Conservation (phyloP, 2,888 invertebrate species). For the Melanotus villosus region DNA sequence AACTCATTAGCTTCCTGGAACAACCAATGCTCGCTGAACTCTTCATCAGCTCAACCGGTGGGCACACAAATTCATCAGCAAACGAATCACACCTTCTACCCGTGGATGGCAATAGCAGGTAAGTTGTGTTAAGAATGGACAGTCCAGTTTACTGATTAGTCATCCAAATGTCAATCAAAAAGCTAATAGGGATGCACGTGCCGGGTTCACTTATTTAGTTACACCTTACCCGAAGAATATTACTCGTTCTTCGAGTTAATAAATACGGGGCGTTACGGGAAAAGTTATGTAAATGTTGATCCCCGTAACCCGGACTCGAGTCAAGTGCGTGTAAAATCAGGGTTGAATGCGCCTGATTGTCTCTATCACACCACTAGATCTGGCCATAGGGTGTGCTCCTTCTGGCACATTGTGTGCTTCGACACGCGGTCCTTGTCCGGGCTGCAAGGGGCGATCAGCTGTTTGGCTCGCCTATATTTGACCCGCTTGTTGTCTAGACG, state of each 20-base stretch:
- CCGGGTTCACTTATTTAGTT: constrained; percentile 29
- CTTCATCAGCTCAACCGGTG: constrained; percentile 82
- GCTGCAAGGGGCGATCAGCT: constrained; percentile 66
- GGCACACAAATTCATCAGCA: constrained; percentile 91
- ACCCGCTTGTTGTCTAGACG: constrained; percentile 62
- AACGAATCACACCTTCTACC: constrained; percentile 95
- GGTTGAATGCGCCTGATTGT: constrained; percentile 65
- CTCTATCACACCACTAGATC: constrained; percentile 61
- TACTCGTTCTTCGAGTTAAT: constrained; percentile 45
- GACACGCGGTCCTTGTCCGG: constrained; percentile 55
- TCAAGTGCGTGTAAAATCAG: constrained; percentile 76
- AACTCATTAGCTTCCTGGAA: constrained; percentile 84
- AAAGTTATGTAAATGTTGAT: constrained; percentile 64
- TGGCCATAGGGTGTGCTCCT: constrained; percentile 49
- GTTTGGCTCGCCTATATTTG: constrained; percentile 65
- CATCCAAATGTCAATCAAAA: not conserved
- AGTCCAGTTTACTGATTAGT: constrained; percentile 14
- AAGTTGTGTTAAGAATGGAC: constrained; percentile 5
- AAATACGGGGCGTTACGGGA: constrained; percentile 54
- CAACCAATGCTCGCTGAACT: constrained; percentile 89
- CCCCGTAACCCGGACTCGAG: constrained; percentile 64
- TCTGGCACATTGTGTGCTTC: constrained; percentile 47
- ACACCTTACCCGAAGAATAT: constrained; percentile 42
- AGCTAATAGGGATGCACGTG: constrained; percentile 34
- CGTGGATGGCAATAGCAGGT: constrained; percentile 99